These are phyloP conservation scores for Sminthopsis crassicaudata DNA, from an alignment of 2,113 vertebrate species.

Conservation along the genomic window DNA sequence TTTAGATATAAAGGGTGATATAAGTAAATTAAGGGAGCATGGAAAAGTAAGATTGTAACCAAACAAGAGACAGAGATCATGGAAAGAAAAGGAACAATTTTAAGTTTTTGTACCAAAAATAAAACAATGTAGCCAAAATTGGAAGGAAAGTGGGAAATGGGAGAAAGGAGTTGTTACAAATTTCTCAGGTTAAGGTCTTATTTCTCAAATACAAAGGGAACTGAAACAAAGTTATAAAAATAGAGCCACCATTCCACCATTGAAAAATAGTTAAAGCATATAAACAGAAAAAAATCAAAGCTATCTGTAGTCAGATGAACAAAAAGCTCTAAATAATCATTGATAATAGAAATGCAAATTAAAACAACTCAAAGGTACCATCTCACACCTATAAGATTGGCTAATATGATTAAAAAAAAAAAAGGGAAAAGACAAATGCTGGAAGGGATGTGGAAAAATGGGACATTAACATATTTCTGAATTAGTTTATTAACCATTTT, in stretches of 20 bases:
- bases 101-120: neutral
- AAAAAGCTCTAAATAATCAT: neutral
- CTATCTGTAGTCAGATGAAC: neutral
- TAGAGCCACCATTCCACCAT: neutral
- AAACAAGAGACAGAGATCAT: neutral
- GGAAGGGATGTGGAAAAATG: neutral
- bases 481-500: neutral
- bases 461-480: neutral
- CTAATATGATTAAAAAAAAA: neutral
- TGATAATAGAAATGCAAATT: neutral
- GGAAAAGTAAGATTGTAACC: neutral
- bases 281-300: neutral
- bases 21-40: neutral
- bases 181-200: neutral
- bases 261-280: neutral
- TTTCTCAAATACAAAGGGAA: neutral
- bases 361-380: neutral
- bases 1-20: neutral
- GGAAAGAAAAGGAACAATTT: neutral
- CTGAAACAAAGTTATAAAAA: neutral
- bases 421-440: neutral
- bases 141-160: neutral
- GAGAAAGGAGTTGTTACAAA: neutral
- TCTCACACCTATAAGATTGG: neutral
- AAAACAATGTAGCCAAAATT: neutral